Base-by-base conservation (phyloP, 2,797 vertebrate species). In the Synaphobranchus kaupii region DNA sequence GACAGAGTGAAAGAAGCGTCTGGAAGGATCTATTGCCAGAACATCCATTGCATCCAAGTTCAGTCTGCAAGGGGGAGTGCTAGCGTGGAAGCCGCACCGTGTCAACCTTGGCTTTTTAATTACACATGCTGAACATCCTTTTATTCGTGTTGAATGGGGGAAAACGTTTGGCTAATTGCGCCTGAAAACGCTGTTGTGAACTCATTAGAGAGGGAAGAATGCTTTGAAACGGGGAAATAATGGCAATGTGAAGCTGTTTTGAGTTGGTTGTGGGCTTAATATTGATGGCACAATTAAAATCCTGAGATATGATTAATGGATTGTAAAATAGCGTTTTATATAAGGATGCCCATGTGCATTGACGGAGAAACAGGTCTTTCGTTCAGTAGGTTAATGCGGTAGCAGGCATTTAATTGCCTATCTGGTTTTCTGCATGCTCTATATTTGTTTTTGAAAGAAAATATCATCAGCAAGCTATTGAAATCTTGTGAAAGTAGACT, bases 241-340 rank as follows among this genome's bases (percentile, higher is more conserved):
- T 31, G 66, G 47, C 63, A 2, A 71, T 47, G 44, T 31, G n/a
- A 52, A 85, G 12, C 28, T 47, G 4, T 48, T 44, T 47, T 48
- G 76, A 44, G 76, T 80, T 80, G 39, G 60, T 52, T 28, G 63
- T 47, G 44, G 66, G 68, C 66, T 73, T n/a, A 73, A 22, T 71
- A 85, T 85, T 52, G 66, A 85, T 85, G 84, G 48, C 60, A 85
- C 84, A 71, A 73, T 85, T 85, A 85, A 50, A 73, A 71, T 48
- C 63, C 39, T 85, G 66, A 50, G 60, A 85, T 71, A 73, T 85
- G 22, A 80, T 80, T 80, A 80, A 80, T 85, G 84, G 66, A 28
- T 85, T 71, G 84, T 50, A 73, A 71, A 85, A 73, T 28, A n/a
- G 48, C 1, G 31, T 73, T 85, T 85, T 80, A 22, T 80, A 80